These are phyloP conservation scores for Momotus momota DNA, from an alignment of 2,797 vertebrate genomes.

Conservation along the genomic window DNA sequence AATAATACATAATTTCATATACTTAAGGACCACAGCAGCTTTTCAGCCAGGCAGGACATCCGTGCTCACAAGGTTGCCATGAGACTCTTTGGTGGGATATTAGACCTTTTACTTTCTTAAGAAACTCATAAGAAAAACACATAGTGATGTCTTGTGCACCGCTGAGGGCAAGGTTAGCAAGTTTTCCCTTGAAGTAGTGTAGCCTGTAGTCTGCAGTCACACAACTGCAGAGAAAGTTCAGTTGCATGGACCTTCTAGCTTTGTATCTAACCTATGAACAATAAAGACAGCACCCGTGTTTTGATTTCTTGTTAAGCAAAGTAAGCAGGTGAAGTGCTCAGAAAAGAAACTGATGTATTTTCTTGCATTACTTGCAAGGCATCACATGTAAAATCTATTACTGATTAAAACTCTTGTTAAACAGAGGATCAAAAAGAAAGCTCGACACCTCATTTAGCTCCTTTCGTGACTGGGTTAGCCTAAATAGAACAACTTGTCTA, in stretches of 20 bases:
- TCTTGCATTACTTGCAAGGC: neutral
- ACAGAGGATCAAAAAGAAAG: conserved; percentile 73
- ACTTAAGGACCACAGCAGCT: neutral
- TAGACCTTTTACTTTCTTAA: neutral
- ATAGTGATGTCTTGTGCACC: neutral
- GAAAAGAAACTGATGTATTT: conserved; percentile 15
- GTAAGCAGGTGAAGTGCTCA: conserved; percentile 34
- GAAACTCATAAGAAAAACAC: neutral
- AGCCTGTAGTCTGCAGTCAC: neutral
- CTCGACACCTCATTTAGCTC: conserved; percentile 49
- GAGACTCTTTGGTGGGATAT: neutral
- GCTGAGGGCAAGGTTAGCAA: neutral
- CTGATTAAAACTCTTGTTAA: conserved; percentile 75
- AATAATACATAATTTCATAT: neutral
- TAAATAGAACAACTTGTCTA: conserved; percentile 56
- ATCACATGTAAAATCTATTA: conserved; percentile 58
- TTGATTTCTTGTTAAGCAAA: conserved; percentile 65
- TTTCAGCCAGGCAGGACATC: neutral
- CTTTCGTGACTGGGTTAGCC: conserved; percentile 62
- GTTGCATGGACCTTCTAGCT: neutral
- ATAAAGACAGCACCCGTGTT: conserved; percentile 36
- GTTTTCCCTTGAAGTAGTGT: neutral
- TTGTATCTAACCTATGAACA: neutral
- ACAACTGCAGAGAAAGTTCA: conserved; percentile 7
- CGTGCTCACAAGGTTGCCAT: neutral